Percentiles rank a stretch among this genome's conserved stretches.
These are phyloP conservation scores for Tragelaphus strepsiceros DNA, from an alignment of 2,113 vertebrate genomes.

Conservation along the genomic window DNA sequence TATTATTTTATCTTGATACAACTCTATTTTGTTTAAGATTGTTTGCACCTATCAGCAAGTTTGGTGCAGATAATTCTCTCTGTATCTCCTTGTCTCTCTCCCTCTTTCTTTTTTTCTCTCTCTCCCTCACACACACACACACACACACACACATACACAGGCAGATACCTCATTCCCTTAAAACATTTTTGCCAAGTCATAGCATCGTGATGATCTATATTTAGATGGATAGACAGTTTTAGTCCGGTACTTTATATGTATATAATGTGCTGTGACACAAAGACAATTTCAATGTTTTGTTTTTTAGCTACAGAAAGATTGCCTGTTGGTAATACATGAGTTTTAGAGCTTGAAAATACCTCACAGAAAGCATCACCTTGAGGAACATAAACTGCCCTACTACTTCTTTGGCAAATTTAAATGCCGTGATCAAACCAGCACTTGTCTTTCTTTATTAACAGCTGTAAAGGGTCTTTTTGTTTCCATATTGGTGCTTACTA, in stretches of 20 bases:
- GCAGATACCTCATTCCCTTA: not conserved
- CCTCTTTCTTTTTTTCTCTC: not conserved
- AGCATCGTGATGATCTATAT: not conserved
- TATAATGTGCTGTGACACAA: not conserved
- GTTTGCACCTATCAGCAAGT: constrained; percentile 15
- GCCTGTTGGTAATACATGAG: constrained; percentile 57
- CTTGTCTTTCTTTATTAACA: constrained; percentile 75
- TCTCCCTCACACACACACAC: not conserved
- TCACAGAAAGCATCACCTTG: constrained; percentile 64
- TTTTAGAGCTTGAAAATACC: constrained; percentile 39
- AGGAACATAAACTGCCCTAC: constrained; percentile 50
- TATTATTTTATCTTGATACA: not conserved
- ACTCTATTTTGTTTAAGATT: not conserved
- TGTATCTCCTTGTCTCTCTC: not conserved
- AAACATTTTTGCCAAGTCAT: not conserved
- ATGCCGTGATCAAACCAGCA: constrained; percentile 63
- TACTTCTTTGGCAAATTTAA: constrained; percentile 68
- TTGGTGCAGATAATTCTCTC: not conserved
- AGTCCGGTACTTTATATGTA: not conserved
- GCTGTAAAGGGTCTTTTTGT: constrained; percentile 69
- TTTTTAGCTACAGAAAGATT: constrained; percentile 42
- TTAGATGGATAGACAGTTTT: not conserved
- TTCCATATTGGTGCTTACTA: constrained; percentile 67
- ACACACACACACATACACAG: not conserved
- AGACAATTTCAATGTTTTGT: not conserved